Evolutionary conservation across 1,140 invertebrate genomes (phyloP), one percentile per base, ranked within the genome.

Genomic region (Ceratina japonica): DNA sequence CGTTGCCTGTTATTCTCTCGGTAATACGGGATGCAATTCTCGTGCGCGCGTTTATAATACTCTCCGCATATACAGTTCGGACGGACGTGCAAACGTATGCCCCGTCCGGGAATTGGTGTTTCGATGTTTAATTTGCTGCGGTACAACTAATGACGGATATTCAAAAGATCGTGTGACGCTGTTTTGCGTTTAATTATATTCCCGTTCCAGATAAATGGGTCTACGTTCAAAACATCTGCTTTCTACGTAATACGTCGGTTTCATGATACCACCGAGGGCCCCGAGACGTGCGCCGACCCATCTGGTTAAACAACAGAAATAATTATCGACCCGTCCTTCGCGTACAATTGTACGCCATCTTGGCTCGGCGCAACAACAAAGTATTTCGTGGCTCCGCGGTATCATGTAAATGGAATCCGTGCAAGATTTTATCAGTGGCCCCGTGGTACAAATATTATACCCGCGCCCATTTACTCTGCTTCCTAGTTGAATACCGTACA

Each of bases 1-100:
- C 82, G 59, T 69, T 80, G 79, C 54, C 74, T 74, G 79, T 83
- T 73, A 80, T 75, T 69, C 80, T 71, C n/a, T 58, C 12, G 22
- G 54, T 72, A 56, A 84, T 82, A 79, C 61, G 31, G 65, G 49
- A 83, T 75, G 82, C 72, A 62, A 73, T 74, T 76, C 76, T 81
- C 63, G 72, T 51, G 56, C 62, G 37, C 63, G 77, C 56, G 59
- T 68, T 71, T 72, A 80, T 61, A 62, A 80, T 73, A 69, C 64
- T 68, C 63, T 51, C 37, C 58, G 54, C n/a, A 5, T 56, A 24
- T 70, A 68, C 52, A 72, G 61, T 56, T 74, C 54, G 24, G 70
- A 51, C 52, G 27, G 61, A 64, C 10, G 56, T n/a, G 31, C 27
- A 79, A 79, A 79, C 59, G 77, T 51, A 66, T 58, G 27, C 59